These are phyloP conservation scores for Fulmarus glacialis DNA, from an alignment of 2,113 vertebrate genomes.

Conservation along the genomic window DNA sequence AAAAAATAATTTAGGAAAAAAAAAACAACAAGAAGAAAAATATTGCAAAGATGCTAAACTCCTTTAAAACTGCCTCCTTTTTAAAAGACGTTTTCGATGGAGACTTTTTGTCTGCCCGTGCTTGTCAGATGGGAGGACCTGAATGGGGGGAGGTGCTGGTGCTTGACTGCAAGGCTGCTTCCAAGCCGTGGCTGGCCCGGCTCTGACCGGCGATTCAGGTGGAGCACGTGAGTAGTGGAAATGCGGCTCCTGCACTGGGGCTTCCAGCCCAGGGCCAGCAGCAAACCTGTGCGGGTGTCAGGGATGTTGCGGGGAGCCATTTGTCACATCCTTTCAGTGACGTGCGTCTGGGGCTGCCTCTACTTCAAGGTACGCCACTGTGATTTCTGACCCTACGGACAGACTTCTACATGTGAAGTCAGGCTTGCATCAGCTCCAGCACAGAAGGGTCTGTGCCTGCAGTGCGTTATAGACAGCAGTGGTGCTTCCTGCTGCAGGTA, in stretches of 20 bases:
- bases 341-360: background rate
- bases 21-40: background rate
- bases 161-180: background rate
- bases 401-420: rapidly evolving
- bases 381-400: background rate
- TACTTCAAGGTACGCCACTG: background rate
- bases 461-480: background rate
- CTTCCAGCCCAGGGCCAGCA: background rate
- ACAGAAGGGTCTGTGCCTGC: rapidly evolving
- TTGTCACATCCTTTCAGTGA: background rate
- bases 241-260: background rate
- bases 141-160: background rate
- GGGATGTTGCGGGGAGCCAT: background rate
- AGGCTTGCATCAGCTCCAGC: background rate
- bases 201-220: rapidly evolving
- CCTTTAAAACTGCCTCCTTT: background rate
- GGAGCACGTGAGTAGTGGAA: rapidly evolving
- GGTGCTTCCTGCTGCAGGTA: background rate
- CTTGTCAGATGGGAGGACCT: background rate
- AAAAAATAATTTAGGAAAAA: background rate
- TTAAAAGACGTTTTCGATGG: background rate
- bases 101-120: background rate
- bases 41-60: background rate
- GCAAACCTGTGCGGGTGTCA: rapidly evolving
- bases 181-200: background rate